These are phyloP conservation scores for Styela plicata DNA, from an alignment of 23 tunicate species.

Conservation along the genomic window DNA sequence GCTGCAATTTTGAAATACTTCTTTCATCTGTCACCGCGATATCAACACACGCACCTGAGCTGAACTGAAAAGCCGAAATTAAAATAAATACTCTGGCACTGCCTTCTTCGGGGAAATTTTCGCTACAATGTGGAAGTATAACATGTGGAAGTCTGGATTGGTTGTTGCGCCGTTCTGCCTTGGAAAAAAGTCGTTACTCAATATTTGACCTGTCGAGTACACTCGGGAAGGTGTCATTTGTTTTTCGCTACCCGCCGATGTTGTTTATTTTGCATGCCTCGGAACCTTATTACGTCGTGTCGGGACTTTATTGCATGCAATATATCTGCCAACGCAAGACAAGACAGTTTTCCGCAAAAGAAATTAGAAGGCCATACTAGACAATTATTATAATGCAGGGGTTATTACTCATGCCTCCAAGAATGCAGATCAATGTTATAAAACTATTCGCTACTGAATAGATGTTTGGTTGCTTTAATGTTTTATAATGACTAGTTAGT, in stretches of 20 bases:
- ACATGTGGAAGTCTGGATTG: too few relatives aligned
- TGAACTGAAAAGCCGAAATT: too few relatives aligned
- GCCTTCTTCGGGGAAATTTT: too few relatives aligned
- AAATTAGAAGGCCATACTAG: neutral
- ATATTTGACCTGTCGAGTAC: neutral
- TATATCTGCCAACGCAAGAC: conserved; percentile 7
- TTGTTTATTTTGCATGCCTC: conserved; percentile 1
- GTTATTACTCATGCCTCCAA: neutral
- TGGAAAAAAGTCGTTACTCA: neutral
- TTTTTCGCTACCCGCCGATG: neutral
- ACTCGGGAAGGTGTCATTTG: neutral
- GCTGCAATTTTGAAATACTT: too few relatives aligned
- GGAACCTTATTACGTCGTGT: neutral
- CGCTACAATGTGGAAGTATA: too few relatives aligned
- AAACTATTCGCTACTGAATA: neutral
- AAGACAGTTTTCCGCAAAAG: neutral
- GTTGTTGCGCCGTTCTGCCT: neutral
- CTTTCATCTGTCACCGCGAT: too few relatives aligned
- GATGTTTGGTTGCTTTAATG: neutral
- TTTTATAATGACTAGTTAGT: neutral
- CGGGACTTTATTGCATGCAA: conserved; percentile 5
- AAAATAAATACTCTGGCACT: too few relatives aligned
- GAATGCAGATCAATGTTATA: neutral
- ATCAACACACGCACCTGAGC: too few relatives aligned
- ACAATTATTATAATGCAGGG: neutral